Evolutionary conservation across 2,113 vertebrate genomes (phyloP).

Genomic region (Barnardius zonarius): DNA sequence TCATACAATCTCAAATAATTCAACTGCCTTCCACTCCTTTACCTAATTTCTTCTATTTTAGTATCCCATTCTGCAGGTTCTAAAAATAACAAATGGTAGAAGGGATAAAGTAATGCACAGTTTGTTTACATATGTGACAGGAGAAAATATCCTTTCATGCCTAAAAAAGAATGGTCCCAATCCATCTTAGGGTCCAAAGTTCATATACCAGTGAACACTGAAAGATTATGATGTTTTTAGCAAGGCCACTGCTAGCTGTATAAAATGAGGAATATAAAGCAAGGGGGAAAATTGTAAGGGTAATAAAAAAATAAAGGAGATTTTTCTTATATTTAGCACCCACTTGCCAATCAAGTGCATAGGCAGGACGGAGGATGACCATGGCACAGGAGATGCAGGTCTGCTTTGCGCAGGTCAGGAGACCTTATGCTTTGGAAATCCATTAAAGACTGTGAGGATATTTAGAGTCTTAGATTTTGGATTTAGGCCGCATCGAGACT

Average conservation of each 20-base stretch:
- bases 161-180: not conserved
- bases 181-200: not conserved
- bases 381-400: not conserved
- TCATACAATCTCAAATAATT: not conserved
- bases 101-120: not conserved
- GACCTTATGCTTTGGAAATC: not conserved
- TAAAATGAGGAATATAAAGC: not conserved
- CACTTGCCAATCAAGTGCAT: not conserved
- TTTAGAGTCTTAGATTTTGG: not conserved
- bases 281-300: not conserved
- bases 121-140: not conserved
- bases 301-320: not conserved
- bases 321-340: not conserved
- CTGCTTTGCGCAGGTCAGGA: not conserved
- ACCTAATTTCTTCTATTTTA: not conserved
- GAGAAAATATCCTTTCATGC: not conserved
- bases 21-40: not conserved
- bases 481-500: not conserved
- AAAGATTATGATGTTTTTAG: not conserved
- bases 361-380: not conserved
- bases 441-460: not conserved
- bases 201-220: not conserved
- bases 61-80: not conserved
- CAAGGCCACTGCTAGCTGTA: not conserved
- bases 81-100: not conserved